A percentile compares a stretch with the other conserved stretches of the same genome.
phyloP scores from a whole-genome alignment of 2,113 vertebrate genomes.

The Microtus richardsoni region DNA sequence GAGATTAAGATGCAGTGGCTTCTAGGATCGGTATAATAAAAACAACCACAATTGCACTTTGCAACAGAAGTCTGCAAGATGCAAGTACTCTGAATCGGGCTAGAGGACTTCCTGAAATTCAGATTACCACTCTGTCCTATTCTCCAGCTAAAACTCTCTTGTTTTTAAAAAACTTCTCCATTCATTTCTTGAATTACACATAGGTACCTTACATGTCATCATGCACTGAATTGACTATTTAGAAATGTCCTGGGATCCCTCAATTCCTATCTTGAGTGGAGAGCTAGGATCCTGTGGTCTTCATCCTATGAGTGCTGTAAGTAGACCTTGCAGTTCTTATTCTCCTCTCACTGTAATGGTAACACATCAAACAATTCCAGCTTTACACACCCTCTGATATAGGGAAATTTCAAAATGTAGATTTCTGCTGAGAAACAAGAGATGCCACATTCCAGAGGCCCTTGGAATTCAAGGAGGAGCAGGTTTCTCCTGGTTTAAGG shows the following conservation, averaged over 20 bases:
- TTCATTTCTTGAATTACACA: not conserved
- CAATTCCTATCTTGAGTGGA: not conserved
- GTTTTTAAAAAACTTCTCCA: not conserved
- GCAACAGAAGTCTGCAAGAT: not conserved
- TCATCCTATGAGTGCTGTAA: not conserved
- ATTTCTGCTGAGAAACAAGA: not conserved
- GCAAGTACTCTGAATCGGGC: slow-evolving; percentile 16
- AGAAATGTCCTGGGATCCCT: not conserved
- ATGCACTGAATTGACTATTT: not conserved
- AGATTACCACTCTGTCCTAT: not conserved
- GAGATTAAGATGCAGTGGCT: not conserved
- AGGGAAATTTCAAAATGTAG: not conserved
- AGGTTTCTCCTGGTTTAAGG: not conserved
- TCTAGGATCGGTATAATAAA: slow-evolving; percentile 28
- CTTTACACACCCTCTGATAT: not conserved
- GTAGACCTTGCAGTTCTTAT: not conserved
- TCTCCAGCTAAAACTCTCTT: not conserved
- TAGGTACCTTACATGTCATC: not conserved
- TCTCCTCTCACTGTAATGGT: not conserved
- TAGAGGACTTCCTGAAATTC: not conserved
- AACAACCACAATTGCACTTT: not conserved
- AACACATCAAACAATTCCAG: not conserved
- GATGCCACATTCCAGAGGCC: not conserved
- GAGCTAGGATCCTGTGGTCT: not conserved
- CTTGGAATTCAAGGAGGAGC: not conserved